Base-by-base conservation (phyloP, 2,113 vertebrate species). In the Petromus typicus region DNA sequence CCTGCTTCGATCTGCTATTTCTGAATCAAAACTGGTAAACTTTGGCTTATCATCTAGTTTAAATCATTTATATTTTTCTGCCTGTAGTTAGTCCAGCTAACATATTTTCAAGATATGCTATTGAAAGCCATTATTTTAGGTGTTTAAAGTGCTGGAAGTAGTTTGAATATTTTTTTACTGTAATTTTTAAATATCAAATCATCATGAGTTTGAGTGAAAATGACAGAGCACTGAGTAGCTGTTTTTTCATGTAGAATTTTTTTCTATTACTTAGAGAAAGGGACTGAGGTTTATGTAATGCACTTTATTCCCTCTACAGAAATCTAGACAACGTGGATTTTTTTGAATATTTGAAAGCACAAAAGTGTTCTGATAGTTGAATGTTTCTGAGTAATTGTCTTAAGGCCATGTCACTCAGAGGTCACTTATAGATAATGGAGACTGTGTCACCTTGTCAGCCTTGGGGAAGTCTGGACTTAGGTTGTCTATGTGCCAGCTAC, bases 261-360 rank as follows among this genome's bases (percentile, higher is more conserved):
- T 86, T 81, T 88, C 86, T 90, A 45, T 66, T 64, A 51, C 12
- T 84, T 40, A 80, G 86, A 91, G 96, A 64, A 61, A 56, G 86
- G 56, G 61, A 48, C 30, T 69, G 51, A 75, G 84, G 76, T 57
- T 86, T 83, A 59, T 3, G 40, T 66, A 54, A 45, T 83, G 32
- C 27, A 7, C 63, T 75, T 85, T 64, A 63, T 92, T 48, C 32
- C 80, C 18, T 87, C 57, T 59, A 3, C 32, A 67, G 78, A 63
- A 59, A 69, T 85, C n/a, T 32, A 71, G 40, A 79, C 5, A 43
- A 59, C 25, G 64, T 92, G 32, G 54, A 45, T 89, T 56, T 37
- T n/a, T 91, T 64, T 57, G 57, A 61, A 51, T 90, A 48, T 93
- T 48, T 90, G 76, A 88, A 92, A 84, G 25, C 5, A 54, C 37